Evolutionary conservation across 1,140 invertebrate genomes (phyloP).

Genomic region (Habropoda laboriosa): DNA sequence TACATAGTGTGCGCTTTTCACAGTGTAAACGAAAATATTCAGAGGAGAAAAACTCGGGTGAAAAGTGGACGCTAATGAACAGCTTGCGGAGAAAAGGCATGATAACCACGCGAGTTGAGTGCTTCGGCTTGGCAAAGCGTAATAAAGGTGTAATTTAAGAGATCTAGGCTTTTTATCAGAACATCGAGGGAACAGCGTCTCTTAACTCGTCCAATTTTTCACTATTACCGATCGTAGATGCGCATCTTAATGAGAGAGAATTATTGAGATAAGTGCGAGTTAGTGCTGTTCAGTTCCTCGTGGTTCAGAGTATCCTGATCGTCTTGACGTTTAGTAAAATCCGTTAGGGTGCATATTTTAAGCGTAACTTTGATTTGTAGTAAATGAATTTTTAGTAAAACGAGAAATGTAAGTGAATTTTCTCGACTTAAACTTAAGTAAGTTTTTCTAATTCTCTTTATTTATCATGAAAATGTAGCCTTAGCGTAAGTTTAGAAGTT

Average conservation of each 20-base stretch:
- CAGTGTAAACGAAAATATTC: not conserved
- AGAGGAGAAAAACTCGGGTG: slow-evolving; percentile 4
- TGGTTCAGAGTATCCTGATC: too few relatives aligned
- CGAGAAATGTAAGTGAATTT: too few relatives aligned
- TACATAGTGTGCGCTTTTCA: too few relatives aligned
- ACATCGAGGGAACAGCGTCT: not conserved
- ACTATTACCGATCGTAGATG: not conserved
- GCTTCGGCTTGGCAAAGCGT: slow-evolving; percentile 4
- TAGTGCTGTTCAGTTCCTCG: not conserved
- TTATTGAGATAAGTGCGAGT: not conserved
- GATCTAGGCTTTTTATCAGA: not conserved
- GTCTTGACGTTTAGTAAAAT: not conserved
- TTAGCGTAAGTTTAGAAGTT: too few relatives aligned
- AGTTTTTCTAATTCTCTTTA: too few relatives aligned
- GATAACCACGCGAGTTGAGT: slow-evolving; percentile 9
- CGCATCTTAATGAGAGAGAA: not conserved
- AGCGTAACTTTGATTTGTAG: too few relatives aligned
- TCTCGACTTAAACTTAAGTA: too few relatives aligned
- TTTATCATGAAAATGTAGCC: too few relatives aligned
- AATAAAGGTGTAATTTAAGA: slow-evolving; percentile 37
- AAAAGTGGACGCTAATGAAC: slow-evolving; percentile 12
- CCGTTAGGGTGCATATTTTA: too few relatives aligned
- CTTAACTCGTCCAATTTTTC: not conserved
- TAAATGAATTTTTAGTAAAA: too few relatives aligned
- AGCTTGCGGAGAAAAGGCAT: slow-evolving; percentile 1